Conservation (phyloP, 2,797 vertebrate genomes). For the Danio jaintianensis region DNA sequence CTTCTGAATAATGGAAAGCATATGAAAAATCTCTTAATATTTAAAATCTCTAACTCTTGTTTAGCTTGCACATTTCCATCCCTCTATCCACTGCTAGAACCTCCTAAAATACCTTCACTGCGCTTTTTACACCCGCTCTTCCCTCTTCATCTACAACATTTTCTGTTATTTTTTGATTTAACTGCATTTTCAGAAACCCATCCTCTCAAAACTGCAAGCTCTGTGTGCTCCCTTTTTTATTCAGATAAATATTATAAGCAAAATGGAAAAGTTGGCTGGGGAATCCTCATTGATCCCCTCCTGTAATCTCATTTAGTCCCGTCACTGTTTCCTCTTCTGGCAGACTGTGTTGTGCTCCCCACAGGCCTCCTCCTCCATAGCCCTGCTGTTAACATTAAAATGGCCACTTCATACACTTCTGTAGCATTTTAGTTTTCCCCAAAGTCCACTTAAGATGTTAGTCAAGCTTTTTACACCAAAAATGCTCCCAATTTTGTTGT, state of each 20-base stretch:
- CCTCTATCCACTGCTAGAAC: not conserved
- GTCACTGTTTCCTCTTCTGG: conserved; percentile 25
- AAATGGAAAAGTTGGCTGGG: conserved; percentile 58
- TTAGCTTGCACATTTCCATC: conserved; percentile 31
- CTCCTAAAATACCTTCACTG: conserved; percentile 1
- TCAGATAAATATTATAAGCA: conserved; percentile 45
- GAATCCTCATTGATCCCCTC: conserved; percentile 58
- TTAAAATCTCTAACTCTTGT: not conserved
- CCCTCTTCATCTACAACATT: conserved; percentile 1
- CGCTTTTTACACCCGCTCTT: conserved; percentile 5
- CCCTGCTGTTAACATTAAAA: conserved; percentile 21
- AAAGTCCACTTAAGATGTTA: conserved; percentile 21
- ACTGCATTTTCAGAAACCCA: conserved; percentile 47
- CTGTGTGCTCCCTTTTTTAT: conserved; percentile 39
- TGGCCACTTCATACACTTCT: not conserved
- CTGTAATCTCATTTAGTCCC: conserved; percentile 61
- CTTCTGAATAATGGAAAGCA: too few relatives aligned
- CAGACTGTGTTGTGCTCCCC: not conserved
- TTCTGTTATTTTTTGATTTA: conserved; percentile 55
- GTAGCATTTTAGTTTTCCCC: not conserved
- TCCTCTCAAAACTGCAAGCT: conserved; percentile 52
- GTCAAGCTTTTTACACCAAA: conserved; percentile 9
- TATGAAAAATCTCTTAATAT: too few relatives aligned
- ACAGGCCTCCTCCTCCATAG: not conserved
- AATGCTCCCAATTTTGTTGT: not conserved